These are phyloP conservation scores for Odontamblyopus rebecca DNA, from an alignment of 2,797 vertebrate species.

Conservation along the genomic window DNA sequence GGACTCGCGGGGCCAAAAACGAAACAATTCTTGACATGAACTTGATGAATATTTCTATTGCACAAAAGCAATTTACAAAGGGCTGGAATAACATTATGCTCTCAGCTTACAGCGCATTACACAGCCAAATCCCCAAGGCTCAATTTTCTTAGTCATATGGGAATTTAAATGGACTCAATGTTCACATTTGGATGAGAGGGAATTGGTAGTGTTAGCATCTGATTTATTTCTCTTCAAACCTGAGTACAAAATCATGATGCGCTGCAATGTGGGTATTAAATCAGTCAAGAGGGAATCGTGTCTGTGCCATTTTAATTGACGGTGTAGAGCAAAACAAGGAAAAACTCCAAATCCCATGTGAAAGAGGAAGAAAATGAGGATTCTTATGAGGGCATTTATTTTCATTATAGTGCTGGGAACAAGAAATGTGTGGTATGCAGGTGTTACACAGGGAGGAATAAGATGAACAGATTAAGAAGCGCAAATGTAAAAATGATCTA, in stretches of 20 bases:
- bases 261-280: slow-evolving; percentile 31
- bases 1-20: slow-evolving; percentile 39
- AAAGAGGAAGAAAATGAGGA: slow-evolving; percentile 26
- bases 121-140: slow-evolving; percentile 49
- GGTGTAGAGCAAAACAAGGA: slow-evolving; percentile 22
- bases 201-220: slow-evolving; percentile 34
- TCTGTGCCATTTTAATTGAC: slow-evolving; percentile 50
- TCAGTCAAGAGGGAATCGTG: slow-evolving; percentile 33
- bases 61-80: slow-evolving; percentile 62
- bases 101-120: slow-evolving; percentile 54
- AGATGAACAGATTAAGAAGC: slow-evolving; percentile 12
- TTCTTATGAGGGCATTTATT: slow-evolving; percentile 35
- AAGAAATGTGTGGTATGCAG: slow-evolving; percentile 27
- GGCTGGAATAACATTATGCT: slow-evolving; percentile 52
- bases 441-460: slow-evolving; percentile 28
- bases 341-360: slow-evolving; percentile 40
- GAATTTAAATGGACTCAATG: slow-evolving; percentile 52
- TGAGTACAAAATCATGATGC: slow-evolving; percentile 14
- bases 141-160: slow-evolving; percentile 48
- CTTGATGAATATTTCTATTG: slow-evolving; percentile 59
- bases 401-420: slow-evolving; percentile 34
- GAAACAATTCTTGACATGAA: slow-evolving; percentile 66
- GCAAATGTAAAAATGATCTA: no score
- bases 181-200: slow-evolving; percentile 43
- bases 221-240: slow-evolving; percentile 39